Evolutionary conservation across 1,140 invertebrate genomes (phyloP).

Genomic region (Anoplophora glabripennis): DNA sequence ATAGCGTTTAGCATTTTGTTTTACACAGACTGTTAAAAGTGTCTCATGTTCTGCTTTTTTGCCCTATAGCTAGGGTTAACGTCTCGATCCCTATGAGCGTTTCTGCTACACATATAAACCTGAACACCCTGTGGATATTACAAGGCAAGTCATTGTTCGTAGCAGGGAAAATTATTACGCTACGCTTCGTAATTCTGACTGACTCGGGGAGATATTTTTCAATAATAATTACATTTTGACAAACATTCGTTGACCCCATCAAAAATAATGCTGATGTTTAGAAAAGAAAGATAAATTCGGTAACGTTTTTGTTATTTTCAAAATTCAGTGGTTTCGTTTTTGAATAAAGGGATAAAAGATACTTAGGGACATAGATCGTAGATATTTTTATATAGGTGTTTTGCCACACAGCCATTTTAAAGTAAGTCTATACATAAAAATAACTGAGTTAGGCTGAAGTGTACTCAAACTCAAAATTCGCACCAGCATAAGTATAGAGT

Average conservation of each 20-base stretch:
- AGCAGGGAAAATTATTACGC: background rate
- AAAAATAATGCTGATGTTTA: no score
- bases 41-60: slow-evolving; percentile 45
- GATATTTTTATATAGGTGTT: background rate
- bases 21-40: slow-evolving; percentile 17
- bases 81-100: slow-evolving; percentile 43
- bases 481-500: background rate
- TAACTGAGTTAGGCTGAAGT: background rate
- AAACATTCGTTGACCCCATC: no score
- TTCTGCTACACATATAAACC: slow-evolving; percentile 37
- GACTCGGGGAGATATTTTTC: background rate
- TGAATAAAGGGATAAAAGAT: no score
- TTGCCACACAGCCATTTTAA: background rate
- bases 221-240: no score
- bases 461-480: slow-evolving; percentile 1
- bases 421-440: background rate
- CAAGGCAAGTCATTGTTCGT: slow-evolving; percentile 41
- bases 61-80: slow-evolving; percentile 50
- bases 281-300: no score
- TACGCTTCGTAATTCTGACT: slow-evolving; percentile 15
- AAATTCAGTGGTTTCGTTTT: background rate
- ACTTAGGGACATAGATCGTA: no score
- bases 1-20: no score
- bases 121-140: slow-evolving; percentile 43
- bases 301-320: background rate